Evolutionary conservation across 2,113 vertebrate genomes (phyloP).

Genomic region (Sylvietta virens): DNA sequence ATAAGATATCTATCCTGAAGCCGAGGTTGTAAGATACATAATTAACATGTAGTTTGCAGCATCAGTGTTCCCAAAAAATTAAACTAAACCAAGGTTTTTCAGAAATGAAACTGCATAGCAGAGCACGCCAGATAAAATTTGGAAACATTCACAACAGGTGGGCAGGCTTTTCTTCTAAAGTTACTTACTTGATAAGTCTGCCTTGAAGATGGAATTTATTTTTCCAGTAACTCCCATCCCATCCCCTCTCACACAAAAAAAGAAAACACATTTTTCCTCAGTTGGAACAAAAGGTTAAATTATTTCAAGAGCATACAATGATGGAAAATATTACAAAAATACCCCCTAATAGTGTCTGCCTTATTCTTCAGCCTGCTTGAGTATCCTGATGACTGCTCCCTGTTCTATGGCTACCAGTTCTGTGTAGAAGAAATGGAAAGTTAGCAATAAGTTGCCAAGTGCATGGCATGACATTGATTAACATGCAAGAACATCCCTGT

Average conservation of each 20-base stretch:
- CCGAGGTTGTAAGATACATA: neutral
- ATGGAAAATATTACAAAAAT: neutral
- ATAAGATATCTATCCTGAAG: neutral
- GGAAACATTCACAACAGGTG: slow-evolving; percentile 10
- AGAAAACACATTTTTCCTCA: slow-evolving; percentile 11
- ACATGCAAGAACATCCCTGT: neutral
- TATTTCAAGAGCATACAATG: neutral
- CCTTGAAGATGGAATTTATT: slow-evolving; percentile 47
- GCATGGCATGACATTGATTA: neutral
- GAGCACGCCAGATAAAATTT: slow-evolving; percentile 13
- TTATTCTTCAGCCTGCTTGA: neutral
- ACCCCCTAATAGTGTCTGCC: neutral
- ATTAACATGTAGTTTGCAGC: neutral
- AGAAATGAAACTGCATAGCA: neutral
- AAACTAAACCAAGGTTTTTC: neutral
- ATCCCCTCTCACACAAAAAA: neutral
- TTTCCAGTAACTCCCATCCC: slow-evolving; percentile 51
- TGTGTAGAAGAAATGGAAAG: neutral
- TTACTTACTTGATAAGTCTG: slow-evolving; percentile 9
- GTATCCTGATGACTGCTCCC: neutral
- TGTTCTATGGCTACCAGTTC: neutral
- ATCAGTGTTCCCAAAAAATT: neutral
- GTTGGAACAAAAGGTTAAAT: slow-evolving; percentile 51
- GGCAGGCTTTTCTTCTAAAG: neutral
- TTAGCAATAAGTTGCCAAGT: neutral